Evolutionary conservation across 1,140 invertebrate species (phyloP).

Genomic region (Heliconius hewitsoni): DNA sequence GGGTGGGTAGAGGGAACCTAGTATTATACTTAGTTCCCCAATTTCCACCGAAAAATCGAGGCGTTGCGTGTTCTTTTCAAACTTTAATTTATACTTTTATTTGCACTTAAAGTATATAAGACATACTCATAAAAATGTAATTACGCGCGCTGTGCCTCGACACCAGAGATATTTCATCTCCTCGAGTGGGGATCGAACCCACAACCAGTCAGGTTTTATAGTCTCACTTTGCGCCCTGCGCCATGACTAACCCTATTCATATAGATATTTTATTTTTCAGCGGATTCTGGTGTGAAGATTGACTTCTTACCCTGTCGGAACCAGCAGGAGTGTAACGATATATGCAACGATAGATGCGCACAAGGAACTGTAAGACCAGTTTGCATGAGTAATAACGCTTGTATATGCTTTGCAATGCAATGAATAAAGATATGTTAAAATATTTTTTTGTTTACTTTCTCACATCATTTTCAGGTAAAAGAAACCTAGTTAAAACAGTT

Average conservation of each 20-base stretch:
- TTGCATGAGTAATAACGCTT: background rate
- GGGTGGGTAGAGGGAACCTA: too few relatives aligned
- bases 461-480: background rate
- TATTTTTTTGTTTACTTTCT: background rate
- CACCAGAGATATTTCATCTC: too few relatives aligned
- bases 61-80: too few relatives aligned
- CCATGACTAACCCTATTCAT: background rate
- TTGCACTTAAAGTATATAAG: background rate
- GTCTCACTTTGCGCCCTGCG: too few relatives aligned
- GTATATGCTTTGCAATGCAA: background rate
- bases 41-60: too few relatives aligned
- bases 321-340: background rate
- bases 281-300: background rate
- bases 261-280: background rate
- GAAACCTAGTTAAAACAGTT: background rate
- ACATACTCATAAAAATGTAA: too few relatives aligned
- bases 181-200: too few relatives aligned
- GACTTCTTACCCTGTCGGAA: background rate
- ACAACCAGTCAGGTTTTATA: too few relatives aligned
- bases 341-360: background rate
- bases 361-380: background rate
- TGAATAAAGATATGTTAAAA: background rate
- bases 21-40: too few relatives aligned
- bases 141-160: too few relatives aligned
- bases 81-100: background rate